phyloP scores from a whole-genome alignment of 2,888 invertebrate species.

The Crocallis elinguaria region DNA sequence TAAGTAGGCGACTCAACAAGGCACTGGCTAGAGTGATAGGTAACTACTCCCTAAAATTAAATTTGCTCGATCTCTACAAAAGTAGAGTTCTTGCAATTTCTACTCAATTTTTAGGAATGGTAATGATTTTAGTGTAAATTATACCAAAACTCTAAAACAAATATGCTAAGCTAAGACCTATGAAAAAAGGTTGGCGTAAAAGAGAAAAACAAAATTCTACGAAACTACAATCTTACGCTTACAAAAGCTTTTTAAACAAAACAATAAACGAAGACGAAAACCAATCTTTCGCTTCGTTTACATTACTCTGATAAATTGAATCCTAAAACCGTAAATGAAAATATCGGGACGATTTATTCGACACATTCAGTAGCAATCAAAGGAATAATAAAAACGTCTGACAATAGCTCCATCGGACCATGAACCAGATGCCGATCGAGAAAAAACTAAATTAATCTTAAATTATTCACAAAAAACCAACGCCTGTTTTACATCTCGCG shows the following conservation, averaged over 20 bases:
- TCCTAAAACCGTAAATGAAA: slow-evolving; percentile 6
- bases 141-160: no score
- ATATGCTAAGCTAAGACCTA: no score
- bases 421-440: slow-evolving; percentile 24
- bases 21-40: no score
- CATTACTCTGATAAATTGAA: not conserved
- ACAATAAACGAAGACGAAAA: slow-evolving; percentile 14
- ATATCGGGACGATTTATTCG: slow-evolving; percentile 20
- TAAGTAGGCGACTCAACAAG: no score
- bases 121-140: no score
- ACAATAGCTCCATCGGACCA: slow-evolving; percentile 20
- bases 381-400: slow-evolving; percentile 31
- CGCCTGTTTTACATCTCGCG: slow-evolving; percentile 30
- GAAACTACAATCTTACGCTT: no score
- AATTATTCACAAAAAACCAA: slow-evolving; percentile 30
- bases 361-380: slow-evolving; percentile 22
- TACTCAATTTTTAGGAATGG: no score
- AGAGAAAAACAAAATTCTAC: no score
- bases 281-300: slow-evolving; percentile 5
- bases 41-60: no score
- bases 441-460: slow-evolving; percentile 34
- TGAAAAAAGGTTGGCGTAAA: no score
- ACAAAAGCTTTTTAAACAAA: not conserved
- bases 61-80: no score
- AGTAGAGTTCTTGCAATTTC: no score